Evolutionary conservation across 2,888 invertebrate genomes (phyloP).

Genomic region (Cantharis flavilabris): DNA sequence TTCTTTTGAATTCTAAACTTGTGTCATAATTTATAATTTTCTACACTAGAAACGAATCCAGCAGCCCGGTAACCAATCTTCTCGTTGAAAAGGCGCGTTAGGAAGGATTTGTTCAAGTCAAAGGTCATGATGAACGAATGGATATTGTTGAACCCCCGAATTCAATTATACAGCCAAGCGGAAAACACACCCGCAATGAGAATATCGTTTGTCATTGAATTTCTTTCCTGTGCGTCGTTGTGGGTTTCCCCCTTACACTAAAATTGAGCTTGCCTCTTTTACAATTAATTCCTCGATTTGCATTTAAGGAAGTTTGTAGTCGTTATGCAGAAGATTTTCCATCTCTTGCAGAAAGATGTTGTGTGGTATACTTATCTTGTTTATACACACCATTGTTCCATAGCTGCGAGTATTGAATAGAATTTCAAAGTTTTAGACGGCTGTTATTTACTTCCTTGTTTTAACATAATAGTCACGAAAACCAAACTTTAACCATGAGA

Average conservation of each 20-base stretch:
- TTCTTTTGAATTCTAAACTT: neutral
- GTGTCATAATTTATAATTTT: neutral
- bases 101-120: constrained; percentile 13
- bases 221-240: neutral
- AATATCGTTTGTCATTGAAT: constrained; percentile 14
- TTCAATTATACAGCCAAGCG: constrained; percentile 18
- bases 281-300: constrained; percentile 11
- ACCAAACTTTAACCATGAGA: neutral
- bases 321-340: constrained; percentile 2
- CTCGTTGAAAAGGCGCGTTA: constrained; percentile 13
- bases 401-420: constrained; percentile 15
- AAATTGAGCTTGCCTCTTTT: constrained; percentile 5
- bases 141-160: constrained; percentile 14
- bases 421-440: constrained; percentile 26
- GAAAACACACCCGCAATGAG: constrained; percentile 19
- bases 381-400: constrained; percentile 23
- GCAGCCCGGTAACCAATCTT: constrained; percentile 8
- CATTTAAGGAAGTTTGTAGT: constrained; percentile 4
- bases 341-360: neutral
- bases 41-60: neutral
- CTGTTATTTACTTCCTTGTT: constrained; percentile 23
- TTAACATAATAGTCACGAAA: constrained; percentile 2
- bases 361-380: constrained; percentile 22
- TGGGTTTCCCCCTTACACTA: constrained; percentile 3
- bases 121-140: constrained; percentile 13